Base-by-base conservation (phyloP, 2,888 invertebrate genomes). In the Rhyacophila evoluta region DNA sequence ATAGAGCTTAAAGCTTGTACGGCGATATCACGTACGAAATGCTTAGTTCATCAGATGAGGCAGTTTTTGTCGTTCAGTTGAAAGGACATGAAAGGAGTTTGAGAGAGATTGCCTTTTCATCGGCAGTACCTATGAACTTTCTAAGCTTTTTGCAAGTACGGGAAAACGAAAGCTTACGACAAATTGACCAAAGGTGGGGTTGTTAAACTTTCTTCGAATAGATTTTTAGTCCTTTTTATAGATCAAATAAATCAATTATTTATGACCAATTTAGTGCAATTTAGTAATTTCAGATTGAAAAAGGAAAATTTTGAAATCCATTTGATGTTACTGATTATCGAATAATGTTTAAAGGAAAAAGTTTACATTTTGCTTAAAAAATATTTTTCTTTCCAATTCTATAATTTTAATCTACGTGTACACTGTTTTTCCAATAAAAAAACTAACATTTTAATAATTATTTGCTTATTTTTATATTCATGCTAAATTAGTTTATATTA, bases 111-210 rank as follows among this genome's bases (percentile, higher is more conserved):
- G 79, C 79, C 81, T 80, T 82, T 80, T 79, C 77, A 79, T 55
- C 72, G 75, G 72, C 25, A 55, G 55, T 55, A 55, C 55, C 55
- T 69, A 38, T 69, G 78, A 79, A 79, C 77, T 81, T 82, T 82
- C 82, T 82, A 82, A 82, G 82, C 80, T 78, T 82, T 82, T 69
- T 81, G 80, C 80, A 81, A 82, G 82, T 82, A 79, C 80, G 78
- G 78, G 78, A 68, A 78, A 81, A 81, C 74, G 79, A 75, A 80
- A 79, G 72, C 70, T 71, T 12, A 38, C 74, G 70, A 71, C 12
- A 71, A 70, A 55, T 55, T 55, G 55, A 55, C 55, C 55, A 55
- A 55, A 55, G 55, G 55, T 55, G 19, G 55, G 19, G 25, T 55
- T 55, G 55, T 25, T 55, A 19, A 55, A 55, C 55, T 55, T 55